Evolutionary conservation across 2,113 vertebrate species (phyloP).

Genomic region (Murina feae): DNA sequence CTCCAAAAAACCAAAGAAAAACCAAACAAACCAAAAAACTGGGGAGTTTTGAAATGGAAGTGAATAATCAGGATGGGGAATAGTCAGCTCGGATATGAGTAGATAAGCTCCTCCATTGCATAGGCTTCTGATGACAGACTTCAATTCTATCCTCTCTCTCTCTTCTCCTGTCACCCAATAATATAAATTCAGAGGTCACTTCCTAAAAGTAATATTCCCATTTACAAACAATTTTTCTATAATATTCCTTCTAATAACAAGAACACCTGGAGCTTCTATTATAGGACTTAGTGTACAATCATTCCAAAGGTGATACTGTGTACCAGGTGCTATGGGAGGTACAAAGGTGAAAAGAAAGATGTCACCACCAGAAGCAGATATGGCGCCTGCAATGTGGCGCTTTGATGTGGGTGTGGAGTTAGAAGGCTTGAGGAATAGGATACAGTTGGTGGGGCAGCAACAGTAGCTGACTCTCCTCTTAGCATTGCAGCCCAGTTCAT

Average conservation of each 20-base stretch:
- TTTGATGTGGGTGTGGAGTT: background rate
- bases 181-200: background rate
- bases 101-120: background rate
- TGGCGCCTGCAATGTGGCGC: background rate
- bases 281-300: background rate
- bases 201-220: background rate
- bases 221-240: background rate
- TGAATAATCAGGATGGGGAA: background rate
- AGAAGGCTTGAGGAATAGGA: background rate
- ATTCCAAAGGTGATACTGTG: background rate
- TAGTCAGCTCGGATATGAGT: background rate
- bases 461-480: background rate
- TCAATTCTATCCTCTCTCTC: background rate
- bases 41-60: background rate
- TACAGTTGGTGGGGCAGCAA: fast-evolving
- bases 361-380: background rate
- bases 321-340: background rate
- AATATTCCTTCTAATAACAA: background rate
- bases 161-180: background rate
- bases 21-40: too few species aligned
- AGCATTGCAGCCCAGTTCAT: background rate
- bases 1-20: too few species aligned
- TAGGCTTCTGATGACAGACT: background rate
- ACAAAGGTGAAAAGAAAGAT: background rate
- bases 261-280: background rate